Evolutionary conservation across 2,888 invertebrate genomes (phyloP).

Genomic region (Sturmia bella): DNA sequence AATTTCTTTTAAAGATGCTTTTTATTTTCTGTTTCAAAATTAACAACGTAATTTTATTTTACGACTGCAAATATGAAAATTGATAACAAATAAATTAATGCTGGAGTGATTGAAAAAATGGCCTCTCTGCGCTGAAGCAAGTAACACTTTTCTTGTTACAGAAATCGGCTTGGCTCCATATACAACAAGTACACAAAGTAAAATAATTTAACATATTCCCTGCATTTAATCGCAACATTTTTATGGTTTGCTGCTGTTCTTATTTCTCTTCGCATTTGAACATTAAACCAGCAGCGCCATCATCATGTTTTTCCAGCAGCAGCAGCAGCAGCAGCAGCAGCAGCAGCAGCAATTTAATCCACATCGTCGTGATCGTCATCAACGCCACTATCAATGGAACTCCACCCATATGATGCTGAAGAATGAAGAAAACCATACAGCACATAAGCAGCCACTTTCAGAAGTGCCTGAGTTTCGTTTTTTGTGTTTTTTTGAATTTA

Average conservation of each 20-base stretch:
- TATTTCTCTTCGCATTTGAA: neutral
- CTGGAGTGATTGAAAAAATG: neutral
- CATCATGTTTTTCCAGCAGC: neutral
- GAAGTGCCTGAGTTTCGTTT: slow-evolving; percentile 3
- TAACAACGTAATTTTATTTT: too few species aligned
- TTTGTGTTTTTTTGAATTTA: slow-evolving; percentile 11
- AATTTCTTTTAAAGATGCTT: too few species aligned
- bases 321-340: neutral
- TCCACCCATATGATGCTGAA: slow-evolving; percentile 31
- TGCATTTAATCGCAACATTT: slow-evolving; percentile 50
- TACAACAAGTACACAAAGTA: neutral
- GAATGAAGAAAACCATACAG: slow-evolving; percentile 5
- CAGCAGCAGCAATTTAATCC: slow-evolving; percentile 21
- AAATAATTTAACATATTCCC: slow-evolving; percentile 26
- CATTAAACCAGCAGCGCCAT: slow-evolving; percentile 17
- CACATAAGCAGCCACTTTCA: slow-evolving; percentile 10
- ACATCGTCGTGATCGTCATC: slow-evolving; percentile 3
- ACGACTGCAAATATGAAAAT: slow-evolving; percentile 31
- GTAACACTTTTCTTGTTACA: neutral
- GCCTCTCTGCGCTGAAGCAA: neutral
- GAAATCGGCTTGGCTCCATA: neutral
- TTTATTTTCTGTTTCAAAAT: too few species aligned
- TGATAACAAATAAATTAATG: slow-evolving; percentile 53
- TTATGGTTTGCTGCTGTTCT: slow-evolving; percentile 24
- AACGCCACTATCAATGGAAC: slow-evolving; percentile 5